Conservation (phyloP, 2,888 invertebrate species). For the Teinopalpus imperialis region DNA sequence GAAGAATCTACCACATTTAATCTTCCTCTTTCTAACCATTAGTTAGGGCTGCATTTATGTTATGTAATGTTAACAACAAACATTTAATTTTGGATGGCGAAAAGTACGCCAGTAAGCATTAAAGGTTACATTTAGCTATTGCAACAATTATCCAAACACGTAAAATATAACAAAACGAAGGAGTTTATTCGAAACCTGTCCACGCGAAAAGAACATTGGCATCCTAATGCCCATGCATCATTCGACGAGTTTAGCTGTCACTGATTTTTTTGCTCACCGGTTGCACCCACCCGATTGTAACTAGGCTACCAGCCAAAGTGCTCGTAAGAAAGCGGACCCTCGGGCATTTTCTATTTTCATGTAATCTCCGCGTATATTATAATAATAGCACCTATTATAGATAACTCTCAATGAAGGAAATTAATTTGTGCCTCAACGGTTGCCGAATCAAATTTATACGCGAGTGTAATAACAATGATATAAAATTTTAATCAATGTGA, state of each 20-base stretch:
- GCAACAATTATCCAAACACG: not conserved
- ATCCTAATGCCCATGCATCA: slow-evolving; percentile 23
- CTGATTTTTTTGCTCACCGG: slow-evolving; percentile 44
- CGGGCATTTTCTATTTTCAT: slow-evolving; percentile 73
- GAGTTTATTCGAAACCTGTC: slow-evolving; percentile 15
- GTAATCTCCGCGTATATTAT: slow-evolving; percentile 69
- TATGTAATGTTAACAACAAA: too few relatives aligned
- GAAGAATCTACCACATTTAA: too few relatives aligned
- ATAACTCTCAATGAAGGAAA: slow-evolving; percentile 55
- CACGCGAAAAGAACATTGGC: slow-evolving; percentile 11
- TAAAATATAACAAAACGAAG: slow-evolving; percentile 6
- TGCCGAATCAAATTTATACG: too few relatives aligned
- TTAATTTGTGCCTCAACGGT: not conserved
- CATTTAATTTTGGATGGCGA: too few relatives aligned
- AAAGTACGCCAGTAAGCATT: too few relatives aligned
- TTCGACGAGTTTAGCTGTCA: slow-evolving; percentile 31
- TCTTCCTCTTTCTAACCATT: too few relatives aligned
- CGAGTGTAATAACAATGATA: too few relatives aligned
- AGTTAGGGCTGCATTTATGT: too few relatives aligned
- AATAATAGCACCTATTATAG: slow-evolving; percentile 61
- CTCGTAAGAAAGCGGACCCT: slow-evolving; percentile 71
- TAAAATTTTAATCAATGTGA: too few relatives aligned
- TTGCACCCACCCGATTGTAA: slow-evolving; percentile 53
- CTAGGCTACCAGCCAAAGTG: slow-evolving; percentile 47
- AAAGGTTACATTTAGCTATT: too few relatives aligned